A percentile compares a stretch with the other conserved stretches of the same genome.
These are phyloP conservation scores for Hermodice carunculata DNA, from an alignment of 2,888 invertebrate species.

Conservation along the genomic window DNA sequence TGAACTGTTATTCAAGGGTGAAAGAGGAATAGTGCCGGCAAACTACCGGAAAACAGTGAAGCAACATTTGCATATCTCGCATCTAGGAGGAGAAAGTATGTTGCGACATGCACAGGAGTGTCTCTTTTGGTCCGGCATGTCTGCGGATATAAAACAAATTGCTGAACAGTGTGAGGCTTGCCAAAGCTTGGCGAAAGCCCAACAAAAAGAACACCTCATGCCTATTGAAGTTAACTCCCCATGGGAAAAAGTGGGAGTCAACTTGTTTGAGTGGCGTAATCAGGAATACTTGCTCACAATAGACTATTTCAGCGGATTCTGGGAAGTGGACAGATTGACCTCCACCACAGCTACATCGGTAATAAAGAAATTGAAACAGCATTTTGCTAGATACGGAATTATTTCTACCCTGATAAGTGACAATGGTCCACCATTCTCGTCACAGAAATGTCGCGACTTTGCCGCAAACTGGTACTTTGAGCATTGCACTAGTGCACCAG, in stretches of 20 bases:
- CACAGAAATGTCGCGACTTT: conserved; percentile 26
- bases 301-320: conserved; percentile 37
- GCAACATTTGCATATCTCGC: background rate
- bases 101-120: conserved; percentile 4
- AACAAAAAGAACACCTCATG: conserved; percentile 20
- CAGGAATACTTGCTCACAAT: conserved; percentile 37
- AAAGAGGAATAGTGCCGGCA: conserved; percentile 25
- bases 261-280: conserved; percentile 33
- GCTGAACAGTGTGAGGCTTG: conserved; percentile 2
- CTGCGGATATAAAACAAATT: background rate
- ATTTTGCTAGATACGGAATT: conserved; percentile 31
- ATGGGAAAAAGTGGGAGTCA: conserved; percentile 36
- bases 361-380: conserved; percentile 18
- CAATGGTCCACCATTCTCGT: conserved; percentile 35
- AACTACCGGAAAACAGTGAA: conserved; percentile 4
- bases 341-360: conserved; percentile 27
- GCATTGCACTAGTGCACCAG: conserved; percentile 34
- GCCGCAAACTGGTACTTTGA: conserved; percentile 33
- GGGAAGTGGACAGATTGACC: conserved; percentile 30
- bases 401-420: conserved; percentile 29
- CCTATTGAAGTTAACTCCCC: conserved; percentile 31
- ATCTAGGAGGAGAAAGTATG: conserved; percentile 11
- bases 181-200: background rate
- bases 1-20: conserved; percentile 34
- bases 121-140: conserved; percentile 8